A percentile compares a stretch with the other conserved stretches of the same genome.
Evolutionary conservation across 1,140 invertebrate species (phyloP).

Genomic region (Archivesica marissinica): DNA sequence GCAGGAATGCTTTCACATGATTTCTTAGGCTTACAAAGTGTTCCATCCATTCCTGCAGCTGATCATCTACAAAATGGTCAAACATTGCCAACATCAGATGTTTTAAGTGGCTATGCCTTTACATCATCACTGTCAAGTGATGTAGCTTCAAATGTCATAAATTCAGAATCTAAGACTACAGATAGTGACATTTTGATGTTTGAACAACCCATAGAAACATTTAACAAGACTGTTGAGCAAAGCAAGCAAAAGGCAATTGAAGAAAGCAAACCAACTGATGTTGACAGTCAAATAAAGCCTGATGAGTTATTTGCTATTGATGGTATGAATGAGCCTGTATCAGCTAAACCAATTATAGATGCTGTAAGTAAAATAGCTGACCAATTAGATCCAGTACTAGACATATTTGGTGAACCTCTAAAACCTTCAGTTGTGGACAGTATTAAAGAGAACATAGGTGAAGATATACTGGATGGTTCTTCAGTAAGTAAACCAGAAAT

Average conservation of each 20-base stretch:
- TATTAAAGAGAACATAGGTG: not conserved
- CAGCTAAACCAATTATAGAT: not conserved
- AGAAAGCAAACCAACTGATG: not conserved
- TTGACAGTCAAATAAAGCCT: constrained; percentile 45
- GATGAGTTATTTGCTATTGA: constrained; percentile 39
- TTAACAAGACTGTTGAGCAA: not conserved
- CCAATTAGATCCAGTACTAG: not conserved
- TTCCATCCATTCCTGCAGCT: not conserved
- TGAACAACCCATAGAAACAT: constrained; percentile 43
- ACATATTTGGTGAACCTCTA: constrained; percentile 40
- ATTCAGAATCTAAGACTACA: constrained; percentile 1
- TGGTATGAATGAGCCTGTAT: constrained; percentile 22
- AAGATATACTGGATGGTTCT: not conserved
- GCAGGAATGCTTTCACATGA: constrained; percentile 27
- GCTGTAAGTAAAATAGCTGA: not conserved
- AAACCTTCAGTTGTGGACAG: constrained; percentile 4
- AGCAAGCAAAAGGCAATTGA: no score
- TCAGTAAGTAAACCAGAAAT: not conserved
- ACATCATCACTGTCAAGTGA: constrained; percentile 25
- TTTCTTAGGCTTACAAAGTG: constrained; percentile 12
- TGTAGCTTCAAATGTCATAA: not conserved
- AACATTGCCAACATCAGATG: not conserved
- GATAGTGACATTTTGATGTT: constrained; percentile 67
- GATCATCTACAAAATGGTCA: not conserved
- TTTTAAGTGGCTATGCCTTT: constrained; percentile 37